Conservation (phyloP, 2,113 vertebrate species). For the Mus pahari region DNA sequence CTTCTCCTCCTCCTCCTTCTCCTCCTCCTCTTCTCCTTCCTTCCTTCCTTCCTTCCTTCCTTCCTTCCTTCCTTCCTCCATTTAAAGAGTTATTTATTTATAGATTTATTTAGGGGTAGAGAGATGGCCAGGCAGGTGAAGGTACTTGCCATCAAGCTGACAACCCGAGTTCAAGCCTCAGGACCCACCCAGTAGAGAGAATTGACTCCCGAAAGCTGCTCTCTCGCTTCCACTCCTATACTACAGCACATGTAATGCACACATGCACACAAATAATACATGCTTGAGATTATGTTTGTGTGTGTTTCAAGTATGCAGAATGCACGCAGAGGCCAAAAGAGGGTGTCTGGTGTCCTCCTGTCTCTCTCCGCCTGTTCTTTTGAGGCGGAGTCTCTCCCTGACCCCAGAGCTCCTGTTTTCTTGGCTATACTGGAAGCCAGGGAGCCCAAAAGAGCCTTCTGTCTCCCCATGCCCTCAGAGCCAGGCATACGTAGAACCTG, state of each 20-base stretch:
- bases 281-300: neutral
- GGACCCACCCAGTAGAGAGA: neutral
- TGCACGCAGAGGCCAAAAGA: neutral
- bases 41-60: too few species aligned
- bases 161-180: neutral
- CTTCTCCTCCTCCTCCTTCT: neutral
- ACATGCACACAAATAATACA: neutral
- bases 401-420: neutral
- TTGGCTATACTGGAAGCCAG: neutral
- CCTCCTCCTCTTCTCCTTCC: neutral
- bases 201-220: neutral
- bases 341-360: neutral
- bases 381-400: neutral
- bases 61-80: neutral
- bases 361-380: neutral
- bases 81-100: neutral
- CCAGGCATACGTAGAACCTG: neutral
- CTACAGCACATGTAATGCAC: neutral
- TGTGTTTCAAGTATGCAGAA: neutral
- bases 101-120: neutral
- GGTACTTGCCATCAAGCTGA: neutral
- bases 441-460: neutral
- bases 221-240: neutral
- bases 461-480: neutral
- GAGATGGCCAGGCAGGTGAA: neutral